phyloP scores from a whole-genome alignment of 1,140 invertebrate genomes.

The Lepidostoma basale region DNA sequence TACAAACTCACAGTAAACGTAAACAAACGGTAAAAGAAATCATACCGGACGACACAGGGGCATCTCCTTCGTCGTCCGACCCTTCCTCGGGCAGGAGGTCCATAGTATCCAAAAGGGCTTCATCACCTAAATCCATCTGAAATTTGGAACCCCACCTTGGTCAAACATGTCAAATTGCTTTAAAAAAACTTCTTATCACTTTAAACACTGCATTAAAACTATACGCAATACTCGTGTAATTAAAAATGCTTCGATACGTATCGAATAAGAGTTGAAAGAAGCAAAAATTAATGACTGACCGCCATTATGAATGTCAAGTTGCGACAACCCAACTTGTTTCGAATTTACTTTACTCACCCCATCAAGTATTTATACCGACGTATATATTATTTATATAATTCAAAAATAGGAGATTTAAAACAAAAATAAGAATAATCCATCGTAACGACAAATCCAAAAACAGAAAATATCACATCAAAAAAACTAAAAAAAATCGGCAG shows the following conservation, averaged over 20 bases:
- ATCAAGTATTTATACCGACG: constrained; percentile 24
- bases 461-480: constrained; percentile 39
- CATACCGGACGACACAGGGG: constrained; percentile 57
- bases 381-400: constrained; percentile 30
- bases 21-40: neutral
- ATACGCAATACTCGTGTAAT: neutral
- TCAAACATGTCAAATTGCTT: constrained; percentile 49
- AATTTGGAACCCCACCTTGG: constrained; percentile 26
- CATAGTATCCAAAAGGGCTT: constrained; percentile 56
- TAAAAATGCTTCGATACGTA: neutral
- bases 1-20: no score
- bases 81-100: constrained; percentile 58
- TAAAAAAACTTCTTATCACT: constrained; percentile 20
- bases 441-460: constrained; percentile 33
- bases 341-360: constrained; percentile 30
- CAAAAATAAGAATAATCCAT: constrained; percentile 31
- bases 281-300: constrained; percentile 37
- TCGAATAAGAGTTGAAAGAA: constrained; percentile 16
- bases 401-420: constrained; percentile 21
- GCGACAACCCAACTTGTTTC: constrained; percentile 37
- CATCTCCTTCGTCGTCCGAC: constrained; percentile 55
- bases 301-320: constrained; percentile 42
- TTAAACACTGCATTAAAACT: constrained; percentile 4
- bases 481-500: constrained; percentile 38
- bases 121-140: constrained; percentile 44